These are phyloP conservation scores for Hirudinaria manillensis DNA, from an alignment of 2,888 invertebrate genomes.

Conservation along the genomic window DNA sequence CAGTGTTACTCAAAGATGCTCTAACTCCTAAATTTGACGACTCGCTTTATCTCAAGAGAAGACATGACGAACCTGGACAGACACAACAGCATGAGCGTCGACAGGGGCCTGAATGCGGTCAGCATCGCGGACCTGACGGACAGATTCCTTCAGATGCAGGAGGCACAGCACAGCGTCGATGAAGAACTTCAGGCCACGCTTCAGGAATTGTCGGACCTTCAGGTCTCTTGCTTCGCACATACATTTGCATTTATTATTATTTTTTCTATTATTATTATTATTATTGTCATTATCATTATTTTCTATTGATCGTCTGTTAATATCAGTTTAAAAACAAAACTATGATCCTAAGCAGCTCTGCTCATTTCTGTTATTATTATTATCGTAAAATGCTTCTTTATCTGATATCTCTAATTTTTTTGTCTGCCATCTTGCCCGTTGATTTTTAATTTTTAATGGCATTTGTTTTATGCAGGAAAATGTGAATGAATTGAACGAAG, in stretches of 20 bases:
- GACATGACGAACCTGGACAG: constrained; percentile 21
- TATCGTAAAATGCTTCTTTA: too few species aligned
- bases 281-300: too few species aligned
- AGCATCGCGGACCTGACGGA: constrained; percentile 22
- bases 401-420: too few species aligned
- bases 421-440: too few species aligned
- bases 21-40: too few species aligned
- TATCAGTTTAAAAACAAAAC: too few species aligned
- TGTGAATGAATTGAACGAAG: constrained; percentile 76
- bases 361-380: too few species aligned
- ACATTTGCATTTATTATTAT: neutral
- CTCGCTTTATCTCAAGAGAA: too few species aligned
- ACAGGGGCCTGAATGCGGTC: constrained; percentile 27
- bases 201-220: constrained; percentile 62
- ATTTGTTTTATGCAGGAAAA: constrained; percentile 63
- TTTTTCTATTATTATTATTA: too few species aligned
- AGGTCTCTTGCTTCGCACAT: neutral
- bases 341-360: too few species aligned
- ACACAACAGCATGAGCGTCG: constrained; percentile 30
- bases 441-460: neutral
- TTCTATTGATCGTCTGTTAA: too few species aligned
- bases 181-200: constrained; percentile 72
- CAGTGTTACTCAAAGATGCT: too few species aligned
- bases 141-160: constrained; percentile 84
- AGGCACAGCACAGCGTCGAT: constrained; percentile 66